Percentiles rank a stretch among this genome's conserved stretches.
Evolutionary conservation across 2,888 invertebrate genomes (phyloP).

Genomic region (Cheilosia scutellata): DNA sequence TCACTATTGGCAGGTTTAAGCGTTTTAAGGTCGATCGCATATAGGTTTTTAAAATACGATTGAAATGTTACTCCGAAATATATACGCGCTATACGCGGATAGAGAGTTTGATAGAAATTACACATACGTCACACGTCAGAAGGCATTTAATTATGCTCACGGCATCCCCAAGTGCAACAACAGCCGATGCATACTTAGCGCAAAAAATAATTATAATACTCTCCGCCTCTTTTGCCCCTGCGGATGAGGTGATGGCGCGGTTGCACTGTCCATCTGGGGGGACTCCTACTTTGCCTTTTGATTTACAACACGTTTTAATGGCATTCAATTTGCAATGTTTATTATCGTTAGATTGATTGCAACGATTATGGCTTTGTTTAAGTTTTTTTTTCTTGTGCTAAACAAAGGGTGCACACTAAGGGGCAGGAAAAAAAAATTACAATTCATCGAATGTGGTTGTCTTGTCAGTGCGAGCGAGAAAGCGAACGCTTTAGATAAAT

Average conservation of each 20-base stretch:
- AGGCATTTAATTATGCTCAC: conserved; percentile 72
- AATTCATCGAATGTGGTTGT: conserved; percentile 54
- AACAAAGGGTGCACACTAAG: conserved; percentile 57
- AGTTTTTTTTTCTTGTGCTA: conserved; percentile 29
- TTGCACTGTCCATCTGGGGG: conserved; percentile 63
- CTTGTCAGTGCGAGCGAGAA: conserved; percentile 5
- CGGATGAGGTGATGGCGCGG: not conserved
- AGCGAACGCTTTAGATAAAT: conserved; percentile 8
- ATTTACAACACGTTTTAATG: conserved; percentile 73
- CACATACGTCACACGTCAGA: conserved; percentile 73
- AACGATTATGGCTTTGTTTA: conserved; percentile 65
- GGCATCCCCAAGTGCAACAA: conserved; percentile 66
- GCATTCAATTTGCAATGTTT: conserved; percentile 74
- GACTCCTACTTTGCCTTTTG: conserved; percentile 68
- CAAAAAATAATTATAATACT: conserved; percentile 63
- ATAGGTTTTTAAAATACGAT: conserved; percentile 50
- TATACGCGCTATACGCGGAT: conserved; percentile 17
- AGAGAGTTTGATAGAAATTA: conserved; percentile 60
- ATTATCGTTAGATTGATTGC: conserved; percentile 73
- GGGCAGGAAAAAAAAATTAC: conserved; percentile 40
- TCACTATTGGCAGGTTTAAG: conserved; percentile 62
- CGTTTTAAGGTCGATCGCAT: conserved; percentile 51
- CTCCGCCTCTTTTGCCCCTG: conserved; percentile 51
- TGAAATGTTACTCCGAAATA: conserved; percentile 52
- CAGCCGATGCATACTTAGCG: conserved; percentile 66